Percentiles rank a stretch among this genome's conserved stretches.
Conservation (phyloP, 2,888 invertebrate genomes). For the Venusia cambrica region DNA sequence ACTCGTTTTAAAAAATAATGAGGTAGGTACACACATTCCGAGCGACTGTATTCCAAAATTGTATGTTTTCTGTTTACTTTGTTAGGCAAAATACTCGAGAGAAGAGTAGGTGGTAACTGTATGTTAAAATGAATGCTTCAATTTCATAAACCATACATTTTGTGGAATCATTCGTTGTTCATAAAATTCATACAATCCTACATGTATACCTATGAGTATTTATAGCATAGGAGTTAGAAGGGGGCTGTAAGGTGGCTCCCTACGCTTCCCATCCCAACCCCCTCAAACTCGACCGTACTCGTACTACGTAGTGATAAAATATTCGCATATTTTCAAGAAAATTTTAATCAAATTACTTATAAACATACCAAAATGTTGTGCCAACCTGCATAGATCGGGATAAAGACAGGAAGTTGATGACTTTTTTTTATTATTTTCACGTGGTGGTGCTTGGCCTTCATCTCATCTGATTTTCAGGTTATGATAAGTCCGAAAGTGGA, state of each 20-base stretch:
- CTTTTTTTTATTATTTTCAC: too few species aligned
- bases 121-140: constrained; percentile 2
- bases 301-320: constrained; percentile 22
- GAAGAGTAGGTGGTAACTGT: too few species aligned
- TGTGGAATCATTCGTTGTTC: constrained; percentile 12
- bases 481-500: too few species aligned
- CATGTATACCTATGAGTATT: constrained; percentile 19
- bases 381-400: too few species aligned
- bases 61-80: too few species aligned
- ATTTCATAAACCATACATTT: constrained; percentile 12
- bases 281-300: constrained; percentile 21
- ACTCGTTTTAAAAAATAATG: too few species aligned
- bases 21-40: too few species aligned
- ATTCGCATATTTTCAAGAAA: constrained; percentile 21
- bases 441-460: too few species aligned
- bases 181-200: constrained; percentile 18
- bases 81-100: too few species aligned
- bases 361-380: constrained; percentile 18
- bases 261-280: constrained; percentile 10
- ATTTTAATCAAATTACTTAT: constrained; percentile 21
- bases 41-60: too few species aligned
- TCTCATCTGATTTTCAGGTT: too few species aligned
- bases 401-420: too few species aligned
- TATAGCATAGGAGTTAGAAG: constrained; percentile 20
- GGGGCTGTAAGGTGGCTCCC: constrained; percentile 19